A percentile compares a stretch with the other conserved stretches of the same genome.
Conservation (phyloP, 2,113 vertebrate genomes). For the Tricholaema leucomelas region DNA sequence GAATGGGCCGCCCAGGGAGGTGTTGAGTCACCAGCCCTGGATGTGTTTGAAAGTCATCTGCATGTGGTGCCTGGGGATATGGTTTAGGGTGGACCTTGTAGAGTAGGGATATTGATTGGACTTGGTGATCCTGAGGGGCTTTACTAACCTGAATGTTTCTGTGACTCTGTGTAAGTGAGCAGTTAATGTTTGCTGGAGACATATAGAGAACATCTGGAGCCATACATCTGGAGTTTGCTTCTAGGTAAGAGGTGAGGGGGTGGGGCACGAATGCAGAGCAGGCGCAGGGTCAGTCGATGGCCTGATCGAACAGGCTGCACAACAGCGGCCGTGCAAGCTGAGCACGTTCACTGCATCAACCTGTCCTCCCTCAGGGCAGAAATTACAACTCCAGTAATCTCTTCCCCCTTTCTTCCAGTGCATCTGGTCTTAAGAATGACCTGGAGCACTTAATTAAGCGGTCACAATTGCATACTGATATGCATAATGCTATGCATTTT, state of each 20-base stretch:
- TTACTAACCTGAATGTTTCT: too few species aligned
- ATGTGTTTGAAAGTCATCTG: too few species aligned
- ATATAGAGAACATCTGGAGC: not conserved
- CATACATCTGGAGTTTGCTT: not conserved
- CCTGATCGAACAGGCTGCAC: not conserved
- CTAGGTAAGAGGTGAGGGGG: not conserved
- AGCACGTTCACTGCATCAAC: not conserved
- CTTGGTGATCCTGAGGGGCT: too few species aligned
- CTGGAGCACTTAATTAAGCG: constrained; percentile 19
- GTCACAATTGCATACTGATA: not conserved
- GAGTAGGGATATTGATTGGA: too few species aligned
- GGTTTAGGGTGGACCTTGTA: too few species aligned
- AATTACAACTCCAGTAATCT: not conserved
- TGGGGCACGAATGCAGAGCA: not conserved
- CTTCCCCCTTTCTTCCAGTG: not conserved
- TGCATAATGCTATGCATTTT: not conserved
- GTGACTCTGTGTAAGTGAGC: not conserved
- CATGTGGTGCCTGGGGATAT: too few species aligned
- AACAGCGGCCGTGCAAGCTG: not conserved
- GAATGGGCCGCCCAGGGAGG: too few species aligned
- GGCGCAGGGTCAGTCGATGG: not conserved
- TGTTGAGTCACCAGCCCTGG: too few species aligned
- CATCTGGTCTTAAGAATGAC: not conserved
- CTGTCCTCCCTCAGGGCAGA: not conserved
- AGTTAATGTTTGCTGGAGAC: not conserved